phyloP scores from a whole-genome alignment of 2,888 invertebrate genomes.

The Rhorus exstirpatorius region DNA sequence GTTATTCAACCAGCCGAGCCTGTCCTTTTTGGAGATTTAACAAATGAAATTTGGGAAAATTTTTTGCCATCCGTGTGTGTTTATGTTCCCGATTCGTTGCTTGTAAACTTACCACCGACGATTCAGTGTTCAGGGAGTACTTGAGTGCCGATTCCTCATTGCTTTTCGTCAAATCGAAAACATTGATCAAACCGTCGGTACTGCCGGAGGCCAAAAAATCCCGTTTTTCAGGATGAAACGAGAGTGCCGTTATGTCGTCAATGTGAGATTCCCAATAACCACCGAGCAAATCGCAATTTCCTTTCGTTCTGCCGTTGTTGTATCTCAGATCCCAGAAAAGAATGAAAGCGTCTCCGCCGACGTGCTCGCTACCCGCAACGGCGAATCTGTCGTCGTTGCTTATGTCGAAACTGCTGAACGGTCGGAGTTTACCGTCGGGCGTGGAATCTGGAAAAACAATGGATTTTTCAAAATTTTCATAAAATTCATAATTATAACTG shows the following conservation, averaged over 20 bases:
- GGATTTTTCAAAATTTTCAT: not conserved
- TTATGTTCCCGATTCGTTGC: not conserved
- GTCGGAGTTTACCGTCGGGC: conserved; percentile 86
- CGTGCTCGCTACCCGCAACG: conserved; percentile 92
- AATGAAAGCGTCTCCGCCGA: conserved; percentile 90
- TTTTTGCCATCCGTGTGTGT: no score
- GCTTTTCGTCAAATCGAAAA: conserved; percentile 91
- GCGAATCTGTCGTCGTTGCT: conserved; percentile 90
- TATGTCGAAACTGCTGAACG: conserved; percentile 91
- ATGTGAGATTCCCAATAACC: conserved; percentile 94
- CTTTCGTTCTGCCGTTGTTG: conserved; percentile 84
- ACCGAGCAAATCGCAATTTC: conserved; percentile 88
- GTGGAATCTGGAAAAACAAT: conserved; percentile 76
- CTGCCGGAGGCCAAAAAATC: conserved; percentile 92
- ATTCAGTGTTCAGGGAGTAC: conserved; percentile 92
- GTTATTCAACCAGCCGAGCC: conserved; percentile 86
- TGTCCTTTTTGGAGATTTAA: conserved; percentile 79
- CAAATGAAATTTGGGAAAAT: conserved; percentile 19
- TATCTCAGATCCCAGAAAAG: conserved; percentile 93
- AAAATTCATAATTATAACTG: conserved; percentile 65
- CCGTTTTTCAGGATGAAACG: conserved; percentile 90
- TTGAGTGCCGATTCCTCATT: conserved; percentile 93
- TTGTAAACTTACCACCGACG: conserved; percentile 88
- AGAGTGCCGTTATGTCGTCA: conserved; percentile 90
- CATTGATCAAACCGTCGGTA: conserved; percentile 94